phyloP scores from a whole-genome alignment of 2,888 invertebrate genomes.

The Cylindroiulus punctatus region DNA sequence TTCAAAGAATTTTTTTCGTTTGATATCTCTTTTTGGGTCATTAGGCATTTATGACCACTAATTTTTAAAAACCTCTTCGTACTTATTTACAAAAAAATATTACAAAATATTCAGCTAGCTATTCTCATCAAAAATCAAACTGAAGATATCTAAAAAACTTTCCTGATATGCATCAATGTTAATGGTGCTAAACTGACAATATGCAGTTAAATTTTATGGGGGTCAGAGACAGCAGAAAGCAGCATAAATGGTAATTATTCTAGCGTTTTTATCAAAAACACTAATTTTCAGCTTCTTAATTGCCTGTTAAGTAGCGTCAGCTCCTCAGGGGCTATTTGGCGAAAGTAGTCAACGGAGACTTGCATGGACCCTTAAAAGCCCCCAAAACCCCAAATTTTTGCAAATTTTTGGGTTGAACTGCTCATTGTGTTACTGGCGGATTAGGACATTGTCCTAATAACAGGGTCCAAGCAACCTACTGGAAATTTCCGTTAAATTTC shows the following conservation, averaged over 20 bases:
- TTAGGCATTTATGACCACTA: too few relatives aligned
- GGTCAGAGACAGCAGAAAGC: background rate
- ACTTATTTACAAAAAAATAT: too few relatives aligned
- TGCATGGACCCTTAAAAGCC: background rate
- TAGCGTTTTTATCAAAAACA: background rate
- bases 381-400: background rate
- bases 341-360: background rate
- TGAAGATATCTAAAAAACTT: too few relatives aligned
- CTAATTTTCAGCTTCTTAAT: slow-evolving; percentile 11
- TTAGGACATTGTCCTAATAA: slow-evolving; percentile 4
- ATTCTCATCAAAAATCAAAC: too few relatives aligned
- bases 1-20: too few relatives aligned
- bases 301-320: background rate
- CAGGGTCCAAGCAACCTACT: background rate
- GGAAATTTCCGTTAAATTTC: background rate
- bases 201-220: background rate
- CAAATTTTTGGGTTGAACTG: background rate
- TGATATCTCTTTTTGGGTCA: too few relatives aligned
- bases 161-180: too few relatives aligned
- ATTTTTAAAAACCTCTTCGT: too few relatives aligned
- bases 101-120: too few relatives aligned
- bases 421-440: background rate
- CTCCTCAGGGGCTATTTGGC: background rate
- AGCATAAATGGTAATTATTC: background rate
- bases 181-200: background rate